phyloP scores from a whole-genome alignment of 1,140 invertebrate genomes.

The Drosophila mayri region DNA sequence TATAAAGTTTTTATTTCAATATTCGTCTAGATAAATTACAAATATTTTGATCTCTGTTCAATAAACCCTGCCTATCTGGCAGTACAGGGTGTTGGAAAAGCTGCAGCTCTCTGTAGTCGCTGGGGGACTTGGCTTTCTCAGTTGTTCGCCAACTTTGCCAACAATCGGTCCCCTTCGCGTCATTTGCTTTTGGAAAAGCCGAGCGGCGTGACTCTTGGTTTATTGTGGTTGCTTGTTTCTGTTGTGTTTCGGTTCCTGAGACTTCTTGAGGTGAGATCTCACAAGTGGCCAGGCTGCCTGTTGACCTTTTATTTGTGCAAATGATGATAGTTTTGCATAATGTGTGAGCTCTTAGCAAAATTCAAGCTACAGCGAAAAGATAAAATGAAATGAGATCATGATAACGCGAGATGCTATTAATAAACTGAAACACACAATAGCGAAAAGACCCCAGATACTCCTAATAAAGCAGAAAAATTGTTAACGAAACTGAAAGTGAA shows the following conservation, averaged over 20 bases:
- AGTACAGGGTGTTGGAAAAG: slow-evolving; percentile 9
- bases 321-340: slow-evolving; percentile 67
- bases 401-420: slow-evolving; percentile 60
- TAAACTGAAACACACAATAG: slow-evolving; percentile 36
- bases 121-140: slow-evolving; percentile 42
- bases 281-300: slow-evolving; percentile 38
- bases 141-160: slow-evolving; percentile 60
- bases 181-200: slow-evolving; percentile 25
- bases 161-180: slow-evolving; percentile 44
- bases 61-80: not conserved
- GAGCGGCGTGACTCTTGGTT: slow-evolving; percentile 53
- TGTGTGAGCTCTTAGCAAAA: slow-evolving; percentile 40
- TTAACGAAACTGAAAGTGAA: slow-evolving; percentile 36
- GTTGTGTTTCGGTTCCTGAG: slow-evolving; percentile 28
- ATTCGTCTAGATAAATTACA: too few species aligned
- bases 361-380: slow-evolving; percentile 36
- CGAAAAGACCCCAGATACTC: slow-evolving; percentile 20
- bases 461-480: slow-evolving; percentile 12
- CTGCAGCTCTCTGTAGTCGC: slow-evolving; percentile 7
- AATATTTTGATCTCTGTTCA: too few species aligned
- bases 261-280: slow-evolving; percentile 48
- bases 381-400: slow-evolving; percentile 71
- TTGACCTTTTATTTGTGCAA: slow-evolving; percentile 70
- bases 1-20: too few species aligned
- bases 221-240: slow-evolving; percentile 22